Percentiles rank a stretch among this genome's conserved stretches.
Evolutionary conservation across 1,140 invertebrate species (phyloP).

Genomic region (Anadara kagoshimensis): DNA sequence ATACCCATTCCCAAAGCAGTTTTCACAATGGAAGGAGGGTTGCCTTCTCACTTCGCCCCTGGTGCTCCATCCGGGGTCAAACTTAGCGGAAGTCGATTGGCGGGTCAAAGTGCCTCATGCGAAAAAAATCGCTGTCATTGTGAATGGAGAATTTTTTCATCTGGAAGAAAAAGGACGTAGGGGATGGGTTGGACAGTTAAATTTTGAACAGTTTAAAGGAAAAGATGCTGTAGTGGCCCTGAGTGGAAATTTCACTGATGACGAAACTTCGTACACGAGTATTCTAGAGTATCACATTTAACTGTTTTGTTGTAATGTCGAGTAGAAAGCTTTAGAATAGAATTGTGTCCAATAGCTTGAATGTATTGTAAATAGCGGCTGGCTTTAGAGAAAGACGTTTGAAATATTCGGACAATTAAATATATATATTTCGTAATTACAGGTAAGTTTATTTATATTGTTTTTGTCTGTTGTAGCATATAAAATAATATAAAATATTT

Average conservation of each 20-base stretch:
- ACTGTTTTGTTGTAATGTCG: too few species aligned
- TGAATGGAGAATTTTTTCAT: slow-evolving; percentile 68
- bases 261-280: slow-evolving; percentile 57
- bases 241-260: slow-evolving; percentile 59
- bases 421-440: too few species aligned
- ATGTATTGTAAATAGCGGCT: too few species aligned
- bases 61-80: slow-evolving; percentile 49
- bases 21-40: slow-evolving; percentile 71
- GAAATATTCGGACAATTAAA: too few species aligned
- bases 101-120: slow-evolving; percentile 63
- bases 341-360: too few species aligned
- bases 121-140: slow-evolving; percentile 64
- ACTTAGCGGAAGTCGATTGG: slow-evolving; percentile 48
- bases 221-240: slow-evolving; percentile 62
- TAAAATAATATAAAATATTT: too few species aligned
- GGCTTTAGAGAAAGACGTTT: too few species aligned
- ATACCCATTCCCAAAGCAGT: slow-evolving; percentile 68
- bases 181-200: slow-evolving; percentile 59
- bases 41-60: slow-evolving; percentile 66
- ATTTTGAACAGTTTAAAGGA: slow-evolving; percentile 53
- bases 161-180: slow-evolving; percentile 54
- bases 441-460: too few species aligned
- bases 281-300: slow-evolving; percentile 60
- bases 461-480: too few species aligned
- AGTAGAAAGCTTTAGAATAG: too few species aligned